These are phyloP conservation scores for Upupa epops DNA, from an alignment of 2,113 vertebrate species.

Conservation along the genomic window DNA sequence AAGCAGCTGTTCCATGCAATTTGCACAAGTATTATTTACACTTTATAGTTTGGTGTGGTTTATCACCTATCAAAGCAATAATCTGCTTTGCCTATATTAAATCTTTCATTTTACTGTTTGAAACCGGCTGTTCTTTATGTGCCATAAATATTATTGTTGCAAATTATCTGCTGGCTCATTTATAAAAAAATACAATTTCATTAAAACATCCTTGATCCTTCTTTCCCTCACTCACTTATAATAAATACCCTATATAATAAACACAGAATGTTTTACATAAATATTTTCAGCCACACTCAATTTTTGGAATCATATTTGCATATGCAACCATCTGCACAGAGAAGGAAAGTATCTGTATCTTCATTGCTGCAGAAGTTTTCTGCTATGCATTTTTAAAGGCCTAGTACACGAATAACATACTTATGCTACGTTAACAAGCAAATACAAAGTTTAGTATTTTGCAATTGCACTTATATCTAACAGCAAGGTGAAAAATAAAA, in stretches of 20 bases:
- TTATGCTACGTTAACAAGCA: accelerated
- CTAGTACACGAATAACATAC: background rate
- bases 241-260: background rate
- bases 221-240: background rate
- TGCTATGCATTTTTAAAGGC: background rate
- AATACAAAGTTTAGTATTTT: background rate
- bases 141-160: background rate
- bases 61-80: background rate
- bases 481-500: background rate
- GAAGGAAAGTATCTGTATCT: background rate
- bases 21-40: background rate
- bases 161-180: background rate
- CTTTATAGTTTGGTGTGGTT: background rate
- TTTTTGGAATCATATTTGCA: background rate
- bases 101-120: background rate
- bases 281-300: background rate
- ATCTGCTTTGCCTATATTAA: accelerated
- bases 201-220: background rate
- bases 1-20: background rate
- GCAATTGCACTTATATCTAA: background rate
- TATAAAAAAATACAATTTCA: background rate
- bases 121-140: background rate
- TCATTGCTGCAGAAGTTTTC: background rate
- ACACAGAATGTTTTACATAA: no score
- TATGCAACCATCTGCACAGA: background rate